phyloP scores from a whole-genome alignment of 2,797 vertebrate species.

The Simalia tracyae region DNA sequence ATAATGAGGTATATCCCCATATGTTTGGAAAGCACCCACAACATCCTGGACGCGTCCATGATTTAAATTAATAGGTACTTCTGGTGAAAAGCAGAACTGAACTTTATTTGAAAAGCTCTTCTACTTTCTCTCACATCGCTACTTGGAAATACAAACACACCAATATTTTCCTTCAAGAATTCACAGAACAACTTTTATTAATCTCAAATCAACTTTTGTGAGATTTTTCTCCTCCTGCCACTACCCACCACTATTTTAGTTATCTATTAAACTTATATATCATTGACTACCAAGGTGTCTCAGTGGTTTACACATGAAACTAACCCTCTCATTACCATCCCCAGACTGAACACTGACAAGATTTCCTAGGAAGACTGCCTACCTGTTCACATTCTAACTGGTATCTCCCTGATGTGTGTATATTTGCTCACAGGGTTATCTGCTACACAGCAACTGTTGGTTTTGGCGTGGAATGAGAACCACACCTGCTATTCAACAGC shows the following conservation, averaged over 20 bases:
- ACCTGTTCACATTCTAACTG: background rate
- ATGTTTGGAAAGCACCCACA: conserved; percentile 26
- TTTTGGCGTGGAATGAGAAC: conserved; percentile 35
- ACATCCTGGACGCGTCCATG: background rate
- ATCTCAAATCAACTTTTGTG: background rate
- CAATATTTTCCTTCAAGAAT: background rate
- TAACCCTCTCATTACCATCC: background rate
- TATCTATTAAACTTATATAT: background rate
- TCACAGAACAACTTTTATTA: background rate
- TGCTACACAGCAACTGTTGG: conserved; percentile 29
- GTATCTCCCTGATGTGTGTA: conserved; percentile 10
- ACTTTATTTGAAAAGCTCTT: background rate
- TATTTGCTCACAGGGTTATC: conserved; percentile 29
- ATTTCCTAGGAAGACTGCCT: conserved; percentile 1
- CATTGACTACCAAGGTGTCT: background rate
- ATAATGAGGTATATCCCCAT: background rate
- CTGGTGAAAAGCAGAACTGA: conserved; percentile 12
- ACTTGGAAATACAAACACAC: background rate
- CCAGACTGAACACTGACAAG: background rate
- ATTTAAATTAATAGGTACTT: conserved; percentile 7
- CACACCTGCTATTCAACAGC: conserved; percentile 44
- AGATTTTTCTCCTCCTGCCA: background rate
- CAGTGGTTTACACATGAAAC: background rate
- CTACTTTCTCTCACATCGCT: conserved; percentile 7
- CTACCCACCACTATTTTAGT: background rate